Evolutionary conservation across 2,113 vertebrate genomes (phyloP).

Genomic region (Oryzias woworae): DNA sequence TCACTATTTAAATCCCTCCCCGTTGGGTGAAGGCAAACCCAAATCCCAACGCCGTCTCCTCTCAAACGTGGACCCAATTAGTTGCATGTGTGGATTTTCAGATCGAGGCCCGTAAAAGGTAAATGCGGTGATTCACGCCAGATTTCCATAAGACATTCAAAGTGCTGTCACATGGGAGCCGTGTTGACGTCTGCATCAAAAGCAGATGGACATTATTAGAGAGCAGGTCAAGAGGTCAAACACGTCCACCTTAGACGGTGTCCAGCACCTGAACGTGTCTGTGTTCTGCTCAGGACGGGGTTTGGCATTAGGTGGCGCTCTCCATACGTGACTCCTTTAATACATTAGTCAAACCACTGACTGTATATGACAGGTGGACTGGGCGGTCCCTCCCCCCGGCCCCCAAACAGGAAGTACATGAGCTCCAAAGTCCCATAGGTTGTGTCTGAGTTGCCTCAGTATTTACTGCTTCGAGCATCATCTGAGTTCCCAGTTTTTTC

Average conservation of each 20-base stretch:
- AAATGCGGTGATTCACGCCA: conserved; percentile 62
- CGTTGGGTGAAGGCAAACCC: conserved; percentile 62
- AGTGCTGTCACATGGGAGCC: conserved; percentile 59
- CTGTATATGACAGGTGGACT: too few relatives aligned
- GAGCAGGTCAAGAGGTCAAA: conserved; percentile 1
- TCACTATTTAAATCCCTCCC: conserved; percentile 60
- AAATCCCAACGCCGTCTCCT: conserved; percentile 55
- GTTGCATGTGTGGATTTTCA: conserved; percentile 75
- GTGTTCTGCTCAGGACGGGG: neutral
- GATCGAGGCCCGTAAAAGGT: conserved; percentile 67
- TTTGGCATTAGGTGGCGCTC: conserved; percentile 17
- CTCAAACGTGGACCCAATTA: conserved; percentile 73
- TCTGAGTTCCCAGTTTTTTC: too few relatives aligned
- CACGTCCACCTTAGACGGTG: conserved; percentile 8
- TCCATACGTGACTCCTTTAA: conserved; percentile 2
- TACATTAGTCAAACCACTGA: neutral
- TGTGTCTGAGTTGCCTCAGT: too few relatives aligned
- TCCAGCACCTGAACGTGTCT: neutral
- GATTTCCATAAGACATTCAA: conserved; percentile 72
- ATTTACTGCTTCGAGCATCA: too few relatives aligned
- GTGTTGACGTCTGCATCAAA: conserved; percentile 54
- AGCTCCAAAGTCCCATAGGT: too few relatives aligned
- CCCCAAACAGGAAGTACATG: too few relatives aligned
- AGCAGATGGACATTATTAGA: conserved; percentile 60
- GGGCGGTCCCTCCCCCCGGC: too few relatives aligned